A percentile compares a stretch with the other conserved stretches of the same genome.
phyloP scores from a whole-genome alignment of 1,140 invertebrate species.

The Diachasmimorpha longicaudata region DNA sequence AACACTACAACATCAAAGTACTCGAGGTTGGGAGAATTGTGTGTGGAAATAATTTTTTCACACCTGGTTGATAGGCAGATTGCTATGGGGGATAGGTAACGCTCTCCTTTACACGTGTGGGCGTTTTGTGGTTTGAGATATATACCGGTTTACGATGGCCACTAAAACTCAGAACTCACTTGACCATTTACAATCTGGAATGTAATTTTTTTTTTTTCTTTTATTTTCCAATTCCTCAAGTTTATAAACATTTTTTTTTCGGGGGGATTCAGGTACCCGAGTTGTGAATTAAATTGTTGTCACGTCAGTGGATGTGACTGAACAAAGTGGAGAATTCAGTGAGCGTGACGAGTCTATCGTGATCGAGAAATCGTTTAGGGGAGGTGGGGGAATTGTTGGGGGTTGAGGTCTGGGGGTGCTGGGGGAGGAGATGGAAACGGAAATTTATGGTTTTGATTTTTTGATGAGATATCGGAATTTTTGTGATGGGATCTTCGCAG shows the following conservation, averaged over 20 bases:
- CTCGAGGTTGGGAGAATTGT: not conserved
- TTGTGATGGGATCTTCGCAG: too few relatives aligned
- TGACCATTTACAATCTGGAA: slow-evolving; percentile 33
- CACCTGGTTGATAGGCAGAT: slow-evolving; percentile 53
- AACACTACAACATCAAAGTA: not conserved
- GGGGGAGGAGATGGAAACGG: too few relatives aligned
- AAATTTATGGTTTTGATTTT: too few relatives aligned
- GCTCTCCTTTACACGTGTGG: slow-evolving; percentile 42
- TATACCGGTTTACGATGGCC: slow-evolving; percentile 57
- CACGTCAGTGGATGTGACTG: not conserved
- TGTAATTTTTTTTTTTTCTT: not conserved
- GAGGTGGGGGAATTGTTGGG: too few relatives aligned
- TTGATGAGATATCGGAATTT: too few relatives aligned
- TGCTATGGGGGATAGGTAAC: slow-evolving; percentile 49
- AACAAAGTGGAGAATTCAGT: not conserved
- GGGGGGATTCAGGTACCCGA: not conserved
- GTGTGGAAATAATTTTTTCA: slow-evolving; percentile 37
- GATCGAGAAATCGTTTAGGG: too few relatives aligned
- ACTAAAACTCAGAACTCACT: slow-evolving; percentile 48
- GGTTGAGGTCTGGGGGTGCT: too few relatives aligned
- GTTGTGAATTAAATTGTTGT: not conserved
- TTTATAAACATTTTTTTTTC: not conserved
- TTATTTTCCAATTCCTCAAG: not conserved
- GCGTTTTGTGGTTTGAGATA: slow-evolving; percentile 48
- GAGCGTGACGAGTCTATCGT: too few relatives aligned